Base-by-base conservation (phyloP, 2,113 vertebrate genomes). In the Notothenia rossii region DNA sequence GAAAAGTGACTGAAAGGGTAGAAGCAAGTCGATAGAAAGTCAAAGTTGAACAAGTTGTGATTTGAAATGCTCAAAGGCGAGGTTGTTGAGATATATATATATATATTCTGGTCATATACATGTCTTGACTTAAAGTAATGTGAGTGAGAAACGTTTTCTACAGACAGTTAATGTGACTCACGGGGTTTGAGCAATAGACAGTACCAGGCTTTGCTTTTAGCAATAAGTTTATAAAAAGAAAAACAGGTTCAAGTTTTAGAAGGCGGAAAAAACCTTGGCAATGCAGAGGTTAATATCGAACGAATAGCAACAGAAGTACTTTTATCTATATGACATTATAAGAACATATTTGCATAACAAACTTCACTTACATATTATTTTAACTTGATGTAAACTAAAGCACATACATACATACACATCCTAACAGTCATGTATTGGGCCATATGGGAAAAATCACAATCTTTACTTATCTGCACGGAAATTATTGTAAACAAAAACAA, bases 381-480 rank as follows among this genome's bases (percentile, higher is more conserved):
- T 74, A 60, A 77, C 62, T 79, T 49, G 48, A 22, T 69, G 67
- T 77, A 15, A 49, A 69, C 76, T 82, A 50, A 86, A 78, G 59
- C 58, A 65, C 61, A 75, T 15, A 48, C 61, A 75, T 15, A 48
- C 12, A 17, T 45, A 62, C 53, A 59, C 59, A 61, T 5, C 14
- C 25, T 75, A 86, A 80, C 67, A 59, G 25, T 68, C 33, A 76
- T 71, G 5, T 69, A 40, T 29, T 62, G 46, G 61, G 53, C n/a
- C 58, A 17, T 73, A 29, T 12, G 62, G 58, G 46, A 77, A 63
- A 40, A 76, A 87, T 79, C 78, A 86, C 84, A 90, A 90, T 92
- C 83, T 85, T 71, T 64, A 69, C 60, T 84, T 53, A 60, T 83
- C 72, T 78, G 54, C 61, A 36, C 74, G 83, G 46, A 88, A 4